Evolutionary conservation across 2,113 vertebrate species (phyloP).

Genomic region (Anser cygnoides): DNA sequence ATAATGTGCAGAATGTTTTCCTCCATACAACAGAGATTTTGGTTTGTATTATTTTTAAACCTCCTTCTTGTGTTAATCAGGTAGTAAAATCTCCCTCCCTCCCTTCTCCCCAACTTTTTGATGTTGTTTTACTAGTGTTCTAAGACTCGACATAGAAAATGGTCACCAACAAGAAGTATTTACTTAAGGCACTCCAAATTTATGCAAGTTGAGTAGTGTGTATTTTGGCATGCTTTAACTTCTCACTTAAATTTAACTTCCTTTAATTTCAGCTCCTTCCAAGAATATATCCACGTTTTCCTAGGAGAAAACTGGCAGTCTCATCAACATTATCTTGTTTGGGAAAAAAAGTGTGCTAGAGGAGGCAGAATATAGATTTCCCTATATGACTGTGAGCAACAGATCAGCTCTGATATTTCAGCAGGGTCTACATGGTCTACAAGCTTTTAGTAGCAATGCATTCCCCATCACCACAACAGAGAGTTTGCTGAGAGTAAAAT

Average conservation of each 20-base stretch:
- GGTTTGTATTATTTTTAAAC: neutral
- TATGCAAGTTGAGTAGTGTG: neutral
- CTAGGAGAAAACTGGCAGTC: neutral
- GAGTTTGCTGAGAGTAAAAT: neutral
- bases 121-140: neutral
- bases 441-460: neutral
- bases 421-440: neutral
- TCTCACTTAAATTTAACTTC: neutral
- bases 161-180: neutral
- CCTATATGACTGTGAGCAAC: neutral
- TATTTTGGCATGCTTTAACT: constrained; percentile 38
- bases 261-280: constrained; percentile 12
- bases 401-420: neutral
- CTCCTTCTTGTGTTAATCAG: neutral
- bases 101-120: neutral
- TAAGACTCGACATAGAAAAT: constrained; percentile 21
- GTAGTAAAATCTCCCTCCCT: neutral
- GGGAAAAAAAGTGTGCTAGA: neutral
- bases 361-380: neutral
- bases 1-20: neutral
- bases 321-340: neutral
- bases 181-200: neutral
- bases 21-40: neutral
- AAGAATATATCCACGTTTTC: neutral
- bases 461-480: neutral